Percentiles rank a stretch among this genome's conserved stretches.
phyloP scores from a whole-genome alignment of 2,797 vertebrate species.

The Pangasius krempfi region DNA sequence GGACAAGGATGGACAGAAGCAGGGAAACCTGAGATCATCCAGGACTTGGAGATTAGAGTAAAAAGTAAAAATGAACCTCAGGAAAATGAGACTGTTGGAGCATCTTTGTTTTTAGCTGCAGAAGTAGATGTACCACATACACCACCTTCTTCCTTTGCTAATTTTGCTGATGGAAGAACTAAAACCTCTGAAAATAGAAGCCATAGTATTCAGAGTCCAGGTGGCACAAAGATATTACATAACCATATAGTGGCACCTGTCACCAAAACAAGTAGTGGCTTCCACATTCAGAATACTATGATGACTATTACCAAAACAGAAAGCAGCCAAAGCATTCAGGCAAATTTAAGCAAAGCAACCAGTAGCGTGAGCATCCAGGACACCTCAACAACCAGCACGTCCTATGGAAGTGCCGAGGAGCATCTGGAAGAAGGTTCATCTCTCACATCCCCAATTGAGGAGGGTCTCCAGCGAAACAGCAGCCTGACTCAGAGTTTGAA shows the following conservation, averaged over 20 bases:
- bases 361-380: conserved; percentile 75
- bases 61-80: background rate
- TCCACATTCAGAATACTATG: conserved; percentile 70
- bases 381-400: conserved; percentile 63
- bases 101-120: background rate
- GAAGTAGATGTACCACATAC: background rate
- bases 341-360: conserved; percentile 64
- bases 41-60: background rate
- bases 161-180: background rate
- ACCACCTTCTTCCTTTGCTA: background rate
- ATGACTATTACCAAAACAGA: conserved; percentile 65
- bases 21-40: conserved; percentile 9
- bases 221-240: conserved; percentile 10
- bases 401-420: conserved; percentile 74
- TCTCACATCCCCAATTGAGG: conserved; percentile 33
- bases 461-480: background rate
- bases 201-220: background rate
- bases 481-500: conserved; percentile 40
- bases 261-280: conserved; percentile 57
- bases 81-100: background rate
- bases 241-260: background rate
- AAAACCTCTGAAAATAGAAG: background rate
- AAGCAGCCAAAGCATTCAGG: conserved; percentile 50
- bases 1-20: background rate
- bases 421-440: conserved; percentile 63